These are phyloP conservation scores for Eupithecia exiguata DNA, from an alignment of 2,888 invertebrate genomes.

Conservation along the genomic window DNA sequence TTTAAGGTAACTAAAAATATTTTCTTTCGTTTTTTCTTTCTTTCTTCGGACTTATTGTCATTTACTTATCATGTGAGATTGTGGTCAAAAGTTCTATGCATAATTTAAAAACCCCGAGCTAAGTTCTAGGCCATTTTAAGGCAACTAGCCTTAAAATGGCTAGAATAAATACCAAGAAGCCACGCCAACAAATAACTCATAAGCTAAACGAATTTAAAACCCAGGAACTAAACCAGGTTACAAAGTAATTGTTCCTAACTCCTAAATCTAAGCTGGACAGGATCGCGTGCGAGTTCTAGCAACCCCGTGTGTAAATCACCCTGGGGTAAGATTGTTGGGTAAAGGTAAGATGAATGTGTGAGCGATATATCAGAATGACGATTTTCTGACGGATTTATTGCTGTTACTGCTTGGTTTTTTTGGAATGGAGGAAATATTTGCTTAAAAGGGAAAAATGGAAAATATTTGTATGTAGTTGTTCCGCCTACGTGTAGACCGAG, in stretches of 20 bases:
- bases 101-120: neutral
- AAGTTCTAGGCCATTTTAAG: too few species aligned
- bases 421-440: neutral
- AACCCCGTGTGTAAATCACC: slow-evolving; percentile 5
- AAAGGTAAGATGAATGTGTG: slow-evolving; percentile 32
- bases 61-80: neutral
- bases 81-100: neutral
- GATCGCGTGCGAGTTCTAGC: slow-evolving; percentile 26
- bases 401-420: neutral
- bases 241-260: slow-evolving; percentile 33
- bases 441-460: neutral
- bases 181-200: slow-evolving; percentile 3
- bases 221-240: slow-evolving; percentile 30
- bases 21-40: neutral
- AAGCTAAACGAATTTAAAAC: slow-evolving; percentile 13
- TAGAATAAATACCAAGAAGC: neutral
- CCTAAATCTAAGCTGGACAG: slow-evolving; percentile 36
- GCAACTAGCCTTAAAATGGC: neutral
- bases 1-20: too few species aligned
- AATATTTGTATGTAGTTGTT: neutral
- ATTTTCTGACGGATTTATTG: slow-evolving; percentile 13
- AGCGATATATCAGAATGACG: slow-evolving; percentile 15
- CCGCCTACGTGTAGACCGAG: neutral
- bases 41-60: neutral
- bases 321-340: slow-evolving; percentile 30